Evolutionary conservation across 2,888 invertebrate species (phyloP).

Genomic region (Sminthurinus aureus): DNA sequence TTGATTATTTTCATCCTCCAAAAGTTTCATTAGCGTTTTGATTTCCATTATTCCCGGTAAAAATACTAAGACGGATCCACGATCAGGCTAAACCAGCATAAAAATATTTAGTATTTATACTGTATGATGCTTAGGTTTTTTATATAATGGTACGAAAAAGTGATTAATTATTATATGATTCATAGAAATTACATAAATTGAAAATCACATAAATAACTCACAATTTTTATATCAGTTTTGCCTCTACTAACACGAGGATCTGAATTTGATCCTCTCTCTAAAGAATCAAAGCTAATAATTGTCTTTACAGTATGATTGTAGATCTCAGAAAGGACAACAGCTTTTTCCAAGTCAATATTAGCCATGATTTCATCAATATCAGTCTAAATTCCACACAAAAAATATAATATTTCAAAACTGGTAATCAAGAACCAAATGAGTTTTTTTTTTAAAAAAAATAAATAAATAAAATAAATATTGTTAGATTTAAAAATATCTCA

Average conservation of each 20-base stretch:
- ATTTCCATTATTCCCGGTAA: constrained; percentile 83
- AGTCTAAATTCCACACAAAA: neutral
- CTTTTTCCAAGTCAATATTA: constrained; percentile 46
- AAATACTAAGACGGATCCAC: constrained; percentile 83
- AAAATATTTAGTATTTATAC: neutral
- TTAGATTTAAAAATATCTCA: neutral
- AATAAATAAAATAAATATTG: neutral
- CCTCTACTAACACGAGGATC: constrained; percentile 41
- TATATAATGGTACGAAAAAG: neutral
- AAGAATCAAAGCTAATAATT: constrained; percentile 47
- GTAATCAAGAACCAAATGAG: no score
- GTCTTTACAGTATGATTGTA: constrained; percentile 49
- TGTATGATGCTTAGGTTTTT: neutral
- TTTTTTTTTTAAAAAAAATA: neutral
- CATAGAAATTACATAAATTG: no score
- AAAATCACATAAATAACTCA: neutral
- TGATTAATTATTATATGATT: no score
- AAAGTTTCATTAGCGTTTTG: constrained; percentile 38
- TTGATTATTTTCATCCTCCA: constrained; percentile 41
- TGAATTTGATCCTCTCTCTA: constrained; percentile 24
- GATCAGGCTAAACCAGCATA: constrained; percentile 28
- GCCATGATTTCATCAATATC: constrained; percentile 2
- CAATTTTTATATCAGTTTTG: constrained; percentile 11
- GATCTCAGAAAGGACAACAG: constrained; percentile 48
- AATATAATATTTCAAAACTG: no score